These are phyloP conservation scores for Brachionus sp. DNA, from an alignment of 1,140 invertebrate genomes.

Conservation along the genomic window DNA sequence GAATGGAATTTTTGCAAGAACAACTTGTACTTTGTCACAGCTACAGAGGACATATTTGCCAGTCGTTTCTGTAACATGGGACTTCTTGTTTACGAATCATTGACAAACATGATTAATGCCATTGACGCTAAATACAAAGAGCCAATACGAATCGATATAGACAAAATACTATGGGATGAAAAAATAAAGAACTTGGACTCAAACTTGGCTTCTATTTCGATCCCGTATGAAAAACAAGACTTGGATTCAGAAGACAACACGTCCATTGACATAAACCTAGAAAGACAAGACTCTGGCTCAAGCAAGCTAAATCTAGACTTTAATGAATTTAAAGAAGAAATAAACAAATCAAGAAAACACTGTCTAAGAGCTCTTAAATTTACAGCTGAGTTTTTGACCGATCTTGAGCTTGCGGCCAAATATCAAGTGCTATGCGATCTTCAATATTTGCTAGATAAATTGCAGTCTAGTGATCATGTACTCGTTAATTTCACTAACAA, in stretches of 20 bases:
- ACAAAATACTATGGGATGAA: neutral
- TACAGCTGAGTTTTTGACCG: neutral
- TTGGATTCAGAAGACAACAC: neutral
- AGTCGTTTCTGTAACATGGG: constrained; percentile 20
- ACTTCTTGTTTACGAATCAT: neutral
- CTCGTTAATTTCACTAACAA: constrained; percentile 17
- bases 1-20: constrained; percentile 45
- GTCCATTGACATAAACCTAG: neutral
- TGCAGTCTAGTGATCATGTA: neutral
- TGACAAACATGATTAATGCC: neutral
- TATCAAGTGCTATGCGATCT: neutral
- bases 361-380: constrained; percentile 1
- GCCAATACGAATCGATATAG: neutral
- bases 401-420: constrained; percentile 41
- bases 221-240: neutral
- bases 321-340: constrained; percentile 28
- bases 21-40: constrained; percentile 38
- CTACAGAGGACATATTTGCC: constrained; percentile 40
- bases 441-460: neutral
- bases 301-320: neutral
- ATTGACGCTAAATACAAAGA: constrained; percentile 27
- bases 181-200: neutral
- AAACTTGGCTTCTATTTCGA: neutral
- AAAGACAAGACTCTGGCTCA: neutral
- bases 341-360: neutral